Evolutionary conservation across 2,797 vertebrate genomes (phyloP).

Genomic region (Lates japonicus): DNA sequence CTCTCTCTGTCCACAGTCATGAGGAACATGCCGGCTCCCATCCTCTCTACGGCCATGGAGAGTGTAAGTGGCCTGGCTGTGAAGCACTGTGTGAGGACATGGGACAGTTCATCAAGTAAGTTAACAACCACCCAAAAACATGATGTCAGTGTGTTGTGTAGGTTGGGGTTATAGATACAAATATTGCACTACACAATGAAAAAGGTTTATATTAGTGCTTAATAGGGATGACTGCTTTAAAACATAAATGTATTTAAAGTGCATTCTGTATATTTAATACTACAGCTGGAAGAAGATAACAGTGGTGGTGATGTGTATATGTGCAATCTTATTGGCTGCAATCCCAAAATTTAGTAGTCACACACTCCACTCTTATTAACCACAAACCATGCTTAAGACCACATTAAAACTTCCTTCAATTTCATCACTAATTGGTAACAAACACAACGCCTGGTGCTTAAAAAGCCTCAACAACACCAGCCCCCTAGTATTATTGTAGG

Average conservation of each 20-base stretch:
- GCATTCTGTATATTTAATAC: background rate
- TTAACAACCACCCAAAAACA: slow-evolving; percentile 43
- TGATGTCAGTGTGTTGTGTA: background rate
- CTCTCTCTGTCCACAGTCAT: slow-evolving; percentile 75
- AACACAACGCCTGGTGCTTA: slow-evolving; percentile 3
- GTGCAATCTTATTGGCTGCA: background rate
- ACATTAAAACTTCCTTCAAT: slow-evolving; percentile 18
- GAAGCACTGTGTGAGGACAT: slow-evolving; percentile 99
- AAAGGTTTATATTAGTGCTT: background rate
- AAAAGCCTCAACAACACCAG: background rate
- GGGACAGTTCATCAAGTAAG: slow-evolving; percentile 99
- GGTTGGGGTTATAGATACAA: background rate
- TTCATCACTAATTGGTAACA: slow-evolving; percentile 9
- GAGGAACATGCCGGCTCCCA: slow-evolving; percentile 95
- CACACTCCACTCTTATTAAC: background rate
- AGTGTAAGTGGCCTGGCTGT: slow-evolving; percentile 99
- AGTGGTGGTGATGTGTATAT: background rate
- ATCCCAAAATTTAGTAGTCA: background rate
- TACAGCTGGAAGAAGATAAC: slow-evolving; percentile 15
- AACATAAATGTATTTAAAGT: too few relatives aligned
- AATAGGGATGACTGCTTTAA: background rate
- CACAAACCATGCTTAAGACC: slow-evolving; percentile 12
- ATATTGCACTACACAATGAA: background rate
- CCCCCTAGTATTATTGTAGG: background rate
- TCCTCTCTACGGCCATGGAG: slow-evolving; percentile 97